A percentile compares a stretch with the other conserved stretches of the same genome.
phyloP scores from a whole-genome alignment of 2,113 vertebrate genomes.

The Hemiscyllium ocellatum region DNA sequence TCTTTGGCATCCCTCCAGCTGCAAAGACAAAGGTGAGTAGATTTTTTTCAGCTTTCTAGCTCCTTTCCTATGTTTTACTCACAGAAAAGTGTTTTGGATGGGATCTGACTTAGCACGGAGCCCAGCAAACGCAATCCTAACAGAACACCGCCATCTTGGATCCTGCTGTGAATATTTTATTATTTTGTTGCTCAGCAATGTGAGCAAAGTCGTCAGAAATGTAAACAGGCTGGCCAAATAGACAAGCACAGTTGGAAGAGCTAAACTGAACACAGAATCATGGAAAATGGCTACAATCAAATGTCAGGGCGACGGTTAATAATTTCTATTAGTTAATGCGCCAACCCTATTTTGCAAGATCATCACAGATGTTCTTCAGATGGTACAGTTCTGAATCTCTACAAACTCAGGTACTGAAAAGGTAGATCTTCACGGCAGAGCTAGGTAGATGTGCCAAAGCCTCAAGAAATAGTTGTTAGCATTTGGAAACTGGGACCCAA shows the following conservation, averaged over 20 bases:
- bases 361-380: not conserved
- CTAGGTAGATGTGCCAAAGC: not conserved
- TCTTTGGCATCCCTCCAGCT: too few relatives aligned
- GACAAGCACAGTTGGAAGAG: not conserved
- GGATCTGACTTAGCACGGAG: too few relatives aligned
- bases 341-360: not conserved
- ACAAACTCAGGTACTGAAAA: not conserved
- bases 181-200: not conserved
- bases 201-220: not conserved
- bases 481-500: not conserved
- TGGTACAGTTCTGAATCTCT: not conserved
- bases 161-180: not conserved
- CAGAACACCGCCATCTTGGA: too few relatives aligned
- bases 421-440: not conserved
- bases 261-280: not conserved
- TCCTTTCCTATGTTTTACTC: too few relatives aligned
- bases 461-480: not conserved
- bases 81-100: too few relatives aligned
- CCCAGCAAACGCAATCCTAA: too few relatives aligned
- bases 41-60: too few relatives aligned
- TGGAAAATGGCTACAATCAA: not conserved
- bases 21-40: too few relatives aligned
- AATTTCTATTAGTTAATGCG: not conserved
- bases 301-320: not conserved
- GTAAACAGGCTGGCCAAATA: not conserved